These are phyloP conservation scores for Potamarius usumacintae DNA, from an alignment of 2,113 vertebrate genomes.

Conservation along the genomic window DNA sequence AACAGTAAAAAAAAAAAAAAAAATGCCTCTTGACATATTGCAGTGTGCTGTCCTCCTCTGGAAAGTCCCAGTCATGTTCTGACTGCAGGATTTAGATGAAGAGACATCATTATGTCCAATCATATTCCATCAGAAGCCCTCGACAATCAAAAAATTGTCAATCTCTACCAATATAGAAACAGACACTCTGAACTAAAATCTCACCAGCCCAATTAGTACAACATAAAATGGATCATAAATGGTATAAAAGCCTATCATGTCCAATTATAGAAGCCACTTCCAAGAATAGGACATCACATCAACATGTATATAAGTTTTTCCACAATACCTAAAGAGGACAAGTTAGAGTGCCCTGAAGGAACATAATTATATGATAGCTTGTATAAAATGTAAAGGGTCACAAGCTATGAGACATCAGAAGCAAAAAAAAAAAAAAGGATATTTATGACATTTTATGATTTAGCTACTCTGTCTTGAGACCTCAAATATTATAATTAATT, in stretches of 20 bases:
- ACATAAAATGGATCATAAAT: background rate
- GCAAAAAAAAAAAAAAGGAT: constrained; percentile 22
- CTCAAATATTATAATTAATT: constrained; percentile 47
- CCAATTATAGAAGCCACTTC: background rate
- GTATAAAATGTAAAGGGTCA: constrained; percentile 41
- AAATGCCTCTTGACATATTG: constrained; percentile 59
- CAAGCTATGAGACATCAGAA: constrained; percentile 38
- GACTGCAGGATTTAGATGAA: constrained; percentile 60
- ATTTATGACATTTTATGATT: constrained; percentile 41
- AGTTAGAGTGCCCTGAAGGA: background rate
- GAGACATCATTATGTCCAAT: constrained; percentile 56
- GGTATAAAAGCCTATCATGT: background rate
- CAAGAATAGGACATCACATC: background rate
- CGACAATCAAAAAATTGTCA: constrained; percentile 28
- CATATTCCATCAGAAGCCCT: constrained; percentile 50
- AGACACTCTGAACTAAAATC: background rate
- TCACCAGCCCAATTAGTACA: background rate
- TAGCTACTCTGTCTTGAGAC: constrained; percentile 8
- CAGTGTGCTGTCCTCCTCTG: constrained; percentile 58
- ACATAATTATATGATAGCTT: constrained; percentile 41
- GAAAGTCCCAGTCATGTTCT: constrained; percentile 54
- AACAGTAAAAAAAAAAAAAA: constrained; percentile 59
- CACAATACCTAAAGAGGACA: constrained; percentile 1
- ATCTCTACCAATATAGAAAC: constrained; percentile 24
- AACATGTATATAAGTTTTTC: background rate